phyloP scores from a whole-genome alignment of 2,113 vertebrate genomes.

The cat (Felis catus) region F.catus_Fca126_mat1.0 CM031414.1:26199001-26199500 shows the following conservation, averaged over 20 bases:
- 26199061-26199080: not conserved
- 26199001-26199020: not conserved
- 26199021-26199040: too few relatives aligned
- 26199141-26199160: not conserved
- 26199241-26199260: not conserved
- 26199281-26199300: not conserved
- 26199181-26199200: not conserved
- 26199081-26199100: constrained; percentile 10
- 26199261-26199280: not conserved
- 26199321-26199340: constrained; percentile 34
- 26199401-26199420: constrained; percentile 71
- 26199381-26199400: constrained; percentile 68
- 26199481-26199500: constrained; percentile 77
- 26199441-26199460: constrained; percentile 72
- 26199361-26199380: constrained; percentile 75
- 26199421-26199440: constrained; percentile 65
- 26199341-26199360: constrained; percentile 29
- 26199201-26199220: not conserved
- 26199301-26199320: not conserved
- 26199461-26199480: constrained; percentile 78
- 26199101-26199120: not conserved
- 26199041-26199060: not conserved
- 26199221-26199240: not conserved
- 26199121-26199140: not conserved
- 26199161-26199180: not conserved